These are phyloP conservation scores for Macrostomum lignano DNA, from an alignment of 1,140 invertebrate species.

Conservation along the genomic window DNA sequence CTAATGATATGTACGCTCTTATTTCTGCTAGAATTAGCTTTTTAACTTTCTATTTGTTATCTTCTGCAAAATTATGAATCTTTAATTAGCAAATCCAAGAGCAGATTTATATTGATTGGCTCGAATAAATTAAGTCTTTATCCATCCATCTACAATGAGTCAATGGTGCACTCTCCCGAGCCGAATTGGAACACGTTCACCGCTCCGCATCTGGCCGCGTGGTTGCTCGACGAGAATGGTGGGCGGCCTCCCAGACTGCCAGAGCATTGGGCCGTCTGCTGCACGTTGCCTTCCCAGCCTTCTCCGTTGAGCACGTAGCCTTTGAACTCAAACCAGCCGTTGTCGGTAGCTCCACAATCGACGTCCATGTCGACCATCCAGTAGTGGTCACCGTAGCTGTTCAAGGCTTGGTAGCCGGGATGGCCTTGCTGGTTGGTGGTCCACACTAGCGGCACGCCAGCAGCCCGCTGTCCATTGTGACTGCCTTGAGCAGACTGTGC, in stretches of 20 bases:
- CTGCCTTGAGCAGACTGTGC: slow-evolving; percentile 23
- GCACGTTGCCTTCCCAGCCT: slow-evolving; percentile 18
- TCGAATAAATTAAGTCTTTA: no score
- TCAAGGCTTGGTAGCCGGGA: slow-evolving; percentile 15
- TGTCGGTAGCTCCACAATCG: slow-evolving; percentile 27
- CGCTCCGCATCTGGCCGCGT: slow-evolving; percentile 27
- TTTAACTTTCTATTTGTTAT: no score
- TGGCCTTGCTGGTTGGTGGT: slow-evolving; percentile 18
- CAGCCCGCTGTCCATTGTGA: slow-evolving; percentile 13
- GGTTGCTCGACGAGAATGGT: slow-evolving; percentile 19
- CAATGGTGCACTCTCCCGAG: no score
- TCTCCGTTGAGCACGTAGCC: no score
- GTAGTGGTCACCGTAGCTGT: slow-evolving; percentile 26
- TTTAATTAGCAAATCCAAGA: no score
- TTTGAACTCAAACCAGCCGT: slow-evolving; percentile 31
- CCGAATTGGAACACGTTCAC: no score
- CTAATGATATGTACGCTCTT: no score
- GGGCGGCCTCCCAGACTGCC: slow-evolving; percentile 15
- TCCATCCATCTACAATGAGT: no score
- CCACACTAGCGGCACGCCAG: slow-evolving; percentile 27
- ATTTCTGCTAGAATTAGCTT: no score
- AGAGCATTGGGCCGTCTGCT: slow-evolving; percentile 10
- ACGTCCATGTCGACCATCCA: slow-evolving; percentile 30
- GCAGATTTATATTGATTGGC: no score
- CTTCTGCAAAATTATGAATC: no score